Evolutionary conservation across 2,888 invertebrate species (phyloP).

Genomic region (Microchrysa polita): DNA sequence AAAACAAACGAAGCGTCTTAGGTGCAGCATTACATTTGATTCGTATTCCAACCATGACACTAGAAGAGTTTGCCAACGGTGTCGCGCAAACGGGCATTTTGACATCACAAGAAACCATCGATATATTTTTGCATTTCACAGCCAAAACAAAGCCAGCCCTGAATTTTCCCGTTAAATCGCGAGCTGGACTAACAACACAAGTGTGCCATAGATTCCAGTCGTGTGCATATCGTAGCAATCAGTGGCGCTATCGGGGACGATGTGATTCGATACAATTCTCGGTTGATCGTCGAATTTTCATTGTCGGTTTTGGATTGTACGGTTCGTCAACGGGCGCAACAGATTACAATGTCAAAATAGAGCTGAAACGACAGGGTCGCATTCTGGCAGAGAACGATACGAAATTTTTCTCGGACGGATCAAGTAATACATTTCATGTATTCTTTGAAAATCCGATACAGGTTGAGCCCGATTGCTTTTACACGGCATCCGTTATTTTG

Average conservation of each 20-base stretch:
- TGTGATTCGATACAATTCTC: conserved; percentile 98
- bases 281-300: conserved; percentile 93
- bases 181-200: conserved; percentile 91
- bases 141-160: conserved; percentile 86
- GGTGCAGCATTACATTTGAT: conserved; percentile 86
- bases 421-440: conserved; percentile 94
- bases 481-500: conserved; percentile 94
- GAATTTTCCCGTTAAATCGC: conserved; percentile 82
- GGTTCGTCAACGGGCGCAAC: conserved; percentile 96
- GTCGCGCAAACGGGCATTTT: conserved; percentile 93
- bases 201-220: conserved; percentile 96
- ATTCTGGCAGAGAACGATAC: conserved; percentile 91
- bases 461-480: conserved; percentile 92
- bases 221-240: conserved; percentile 95
- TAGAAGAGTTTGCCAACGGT: conserved; percentile 94
- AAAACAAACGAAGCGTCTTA: conserved; percentile 80
- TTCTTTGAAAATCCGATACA: conserved; percentile 82
- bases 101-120: conserved; percentile 92
- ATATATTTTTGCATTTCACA: conserved; percentile 94
- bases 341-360: conserved; percentile 94
- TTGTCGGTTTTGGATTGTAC: conserved; percentile 94
- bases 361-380: conserved; percentile 88
- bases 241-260: conserved; percentile 96
- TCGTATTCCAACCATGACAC: conserved; percentile 91
- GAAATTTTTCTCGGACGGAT: conserved; percentile 95